These are phyloP conservation scores for Belonocnema kinseyi DNA, from an alignment of 1,140 invertebrate species.

Conservation along the genomic window DNA sequence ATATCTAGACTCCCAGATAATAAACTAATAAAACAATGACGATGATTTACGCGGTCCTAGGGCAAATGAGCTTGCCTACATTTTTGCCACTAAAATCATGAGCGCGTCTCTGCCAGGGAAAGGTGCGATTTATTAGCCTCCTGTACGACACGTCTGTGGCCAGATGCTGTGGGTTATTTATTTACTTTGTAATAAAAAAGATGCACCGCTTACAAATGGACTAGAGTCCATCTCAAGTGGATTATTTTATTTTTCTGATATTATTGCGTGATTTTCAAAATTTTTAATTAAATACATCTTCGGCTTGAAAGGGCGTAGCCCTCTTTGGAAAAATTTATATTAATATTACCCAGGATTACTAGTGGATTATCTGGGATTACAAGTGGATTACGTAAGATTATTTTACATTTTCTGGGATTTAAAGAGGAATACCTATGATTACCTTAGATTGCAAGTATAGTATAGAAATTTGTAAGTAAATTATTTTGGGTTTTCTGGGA, in stretches of 20 bases:
- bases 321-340: no score
- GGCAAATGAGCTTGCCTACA: slow-evolving; percentile 61
- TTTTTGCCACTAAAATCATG: slow-evolving; percentile 44
- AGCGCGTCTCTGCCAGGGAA: slow-evolving; percentile 50
- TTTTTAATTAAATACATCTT: no score
- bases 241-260: not conserved
- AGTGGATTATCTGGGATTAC: no score
- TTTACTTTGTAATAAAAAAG: slow-evolving; percentile 50
- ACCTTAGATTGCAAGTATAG: no score
- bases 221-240: slow-evolving; percentile 33
- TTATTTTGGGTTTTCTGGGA: no score
- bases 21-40: slow-evolving; percentile 63
- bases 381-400: no score
- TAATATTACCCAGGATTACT: no score
- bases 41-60: slow-evolving; percentile 63
- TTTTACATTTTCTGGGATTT: no score
- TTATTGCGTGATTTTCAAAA: no score
- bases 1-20: slow-evolving; percentile 41
- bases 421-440: no score
- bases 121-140: slow-evolving; percentile 59
- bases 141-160: slow-evolving; percentile 56
- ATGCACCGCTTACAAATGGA: slow-evolving; percentile 43
- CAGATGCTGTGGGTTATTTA: slow-evolving; percentile 61
- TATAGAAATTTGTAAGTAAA: no score
- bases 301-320: no score